A percentile compares a stretch with the other conserved stretches of the same genome.
These are phyloP conservation scores for Pammene fasciana DNA, from an alignment of 2,888 invertebrate species.

Conservation along the genomic window DNA sequence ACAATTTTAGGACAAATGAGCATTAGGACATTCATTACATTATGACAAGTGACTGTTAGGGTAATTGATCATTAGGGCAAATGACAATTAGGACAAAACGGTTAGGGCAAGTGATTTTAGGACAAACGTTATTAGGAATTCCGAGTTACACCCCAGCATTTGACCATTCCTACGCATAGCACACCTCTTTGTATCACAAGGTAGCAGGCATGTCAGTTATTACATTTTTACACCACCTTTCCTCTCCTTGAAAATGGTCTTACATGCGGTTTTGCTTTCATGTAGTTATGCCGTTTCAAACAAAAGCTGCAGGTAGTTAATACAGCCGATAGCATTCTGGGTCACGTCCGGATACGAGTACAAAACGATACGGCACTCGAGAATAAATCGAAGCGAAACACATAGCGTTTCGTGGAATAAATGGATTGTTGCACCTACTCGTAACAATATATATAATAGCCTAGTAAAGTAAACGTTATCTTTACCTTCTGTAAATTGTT, in stretches of 20 bases:
- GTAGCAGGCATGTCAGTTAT: neutral
- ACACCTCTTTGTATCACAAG: neutral
- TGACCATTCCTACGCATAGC: no score
- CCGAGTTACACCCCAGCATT: no score
- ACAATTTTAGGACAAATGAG: no score
- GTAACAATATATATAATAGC: no score
- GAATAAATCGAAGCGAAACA: neutral
- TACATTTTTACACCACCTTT: neutral
- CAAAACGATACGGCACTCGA: slow-evolving; percentile 13
- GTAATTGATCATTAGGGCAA: no score
- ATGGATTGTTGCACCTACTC: neutral
- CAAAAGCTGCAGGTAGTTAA: neutral
- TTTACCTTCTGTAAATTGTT: no score
- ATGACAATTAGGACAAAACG: no score
- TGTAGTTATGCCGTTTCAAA: neutral
- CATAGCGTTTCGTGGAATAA: neutral
- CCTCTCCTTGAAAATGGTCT: neutral
- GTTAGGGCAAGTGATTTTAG: no score
- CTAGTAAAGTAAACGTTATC: no score
- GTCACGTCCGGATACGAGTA: slow-evolving; percentile 22
- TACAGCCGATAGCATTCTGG: slow-evolving; percentile 10
- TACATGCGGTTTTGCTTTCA: neutral
- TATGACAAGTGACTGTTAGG: no score
- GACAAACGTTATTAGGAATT: no score
- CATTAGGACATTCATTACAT: no score